Base-by-base conservation (phyloP, 2,888 invertebrate genomes). In the Globia sparganii region DNA sequence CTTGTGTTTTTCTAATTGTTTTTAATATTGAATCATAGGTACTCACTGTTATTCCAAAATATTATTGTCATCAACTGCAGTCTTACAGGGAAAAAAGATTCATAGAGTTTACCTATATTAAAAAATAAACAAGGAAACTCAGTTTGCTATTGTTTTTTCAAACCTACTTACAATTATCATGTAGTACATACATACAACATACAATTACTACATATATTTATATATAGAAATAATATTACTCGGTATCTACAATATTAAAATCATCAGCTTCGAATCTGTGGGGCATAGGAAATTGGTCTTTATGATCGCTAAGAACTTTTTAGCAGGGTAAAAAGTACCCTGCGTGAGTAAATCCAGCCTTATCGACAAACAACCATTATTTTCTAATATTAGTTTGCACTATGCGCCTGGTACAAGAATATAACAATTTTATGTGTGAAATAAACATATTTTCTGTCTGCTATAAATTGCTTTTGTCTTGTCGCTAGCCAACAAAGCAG, bases 1-100 rank as follows among this genome's bases (percentile, higher is more conserved):
- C 15, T 64, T 65, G 74, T 62, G 37, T 4, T 13, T 56, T 25
- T 21, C 15, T 61, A 28, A 61, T 49, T 61, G 61, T 31, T 62
- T 46, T 43, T 31, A 70, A 21, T 37, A 46, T 40, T 40, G 25
- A 58, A 40, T 56, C 3, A 56, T 5, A n/a, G n/a, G n/a, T n/a
- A 37, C 11, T 18, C 21, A 77, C 66, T 77, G 49, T 61, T 61
- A 53, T 77, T 56, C 31, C n/a, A n/a, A 62, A 31, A 68, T 53
- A 56, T 49, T n/a, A 37, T 69, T 80, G 66, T 68, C 61, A 37
- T 49, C 46, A 25, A 68, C n/a, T 53, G 43, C 75, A 69, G 58
- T 81, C 76, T 69, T 59, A 75, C 28, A 59, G 49, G 25, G 15
- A 65, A 58, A 78, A 78, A 40, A 28, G 15, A 40, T 66, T 43